Conservation (phyloP, 2,888 invertebrate species). For the Rhyacophila evoluta region DNA sequence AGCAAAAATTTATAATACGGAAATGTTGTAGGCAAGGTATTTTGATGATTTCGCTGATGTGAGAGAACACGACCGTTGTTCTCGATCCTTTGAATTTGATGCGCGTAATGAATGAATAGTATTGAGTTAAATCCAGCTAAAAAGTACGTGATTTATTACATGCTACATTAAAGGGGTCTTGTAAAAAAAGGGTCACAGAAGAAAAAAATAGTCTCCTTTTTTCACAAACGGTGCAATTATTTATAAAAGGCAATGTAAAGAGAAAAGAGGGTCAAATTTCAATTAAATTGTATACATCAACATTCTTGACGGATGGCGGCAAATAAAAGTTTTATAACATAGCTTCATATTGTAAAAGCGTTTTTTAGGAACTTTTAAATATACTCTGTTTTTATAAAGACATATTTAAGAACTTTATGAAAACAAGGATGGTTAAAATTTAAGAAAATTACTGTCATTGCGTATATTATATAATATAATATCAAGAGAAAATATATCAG, state of each 20-base stretch:
- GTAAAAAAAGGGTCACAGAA: constrained; percentile 28
- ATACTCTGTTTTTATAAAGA: too few species aligned
- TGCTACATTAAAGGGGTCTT: constrained; percentile 15
- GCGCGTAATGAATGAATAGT: constrained; percentile 32
- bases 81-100: constrained; percentile 9
- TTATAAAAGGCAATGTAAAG: constrained; percentile 26
- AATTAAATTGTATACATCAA: constrained; percentile 31
- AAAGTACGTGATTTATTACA: constrained; percentile 43
- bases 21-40: background rate
- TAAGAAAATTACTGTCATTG: too few species aligned
- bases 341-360: too few species aligned
- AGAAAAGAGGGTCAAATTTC: constrained; percentile 4
- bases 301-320: background rate
- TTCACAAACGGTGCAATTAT: constrained; percentile 43
- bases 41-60: background rate
- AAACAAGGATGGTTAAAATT: too few species aligned
- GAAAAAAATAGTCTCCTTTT: constrained; percentile 33
- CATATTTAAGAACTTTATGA: too few species aligned
- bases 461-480: too few species aligned
- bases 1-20: background rate
- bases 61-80: background rate
- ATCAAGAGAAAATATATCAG: too few species aligned
- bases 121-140: background rate
- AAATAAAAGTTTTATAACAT: too few species aligned
- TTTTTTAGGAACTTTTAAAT: too few species aligned